Base-by-base conservation (phyloP, 1,140 invertebrate genomes). In the Bombyx mandarina region DNA sequence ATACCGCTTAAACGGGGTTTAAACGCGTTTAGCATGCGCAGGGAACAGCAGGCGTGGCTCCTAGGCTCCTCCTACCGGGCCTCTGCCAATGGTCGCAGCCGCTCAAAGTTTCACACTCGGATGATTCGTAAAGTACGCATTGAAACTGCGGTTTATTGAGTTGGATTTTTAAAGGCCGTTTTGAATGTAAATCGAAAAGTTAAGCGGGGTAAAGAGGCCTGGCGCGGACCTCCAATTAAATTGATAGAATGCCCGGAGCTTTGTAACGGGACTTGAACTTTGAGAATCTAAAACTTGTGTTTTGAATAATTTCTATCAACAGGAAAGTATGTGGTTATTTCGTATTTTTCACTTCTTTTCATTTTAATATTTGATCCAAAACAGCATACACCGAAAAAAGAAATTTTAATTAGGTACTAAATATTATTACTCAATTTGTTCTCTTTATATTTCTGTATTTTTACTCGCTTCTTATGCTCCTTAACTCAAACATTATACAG, bases 181-280 rank as follows among this genome's bases (percentile, higher is more conserved):
- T 85, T 83, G 82, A 83, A 82, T 86, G 80, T 86, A 86, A 86
- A 86, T 86, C 82, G 82, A 81, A 86, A 86, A 85, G 83, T 85
- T 86, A 84, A 79, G 77, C 78, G 79, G 66, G 74, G 81, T 80
- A 82, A 83, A 86, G 82, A 82, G 80, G 75, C 73, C 74, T 73
- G 74, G 77, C 69, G 72, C 66, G 69, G 77, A 76, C 63, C 71
- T 71, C 83, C 82, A 87, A 87, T 87, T 87, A 85, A 80, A 84
- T 81, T 87, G 78, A 83, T 86, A 86, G 80, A 35, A 79, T 76
- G 71, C 71, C 69, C 62, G 59, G 69, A 56, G 71, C 26, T 35
- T 35, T 35, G 26, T 35, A 35, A 35, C 26, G 26, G 26, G 26
- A 35, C 26, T 35, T 35, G 26, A 35, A 35, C 26, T 3, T 35